Percentiles rank a stretch among this genome's conserved stretches.
phyloP scores from a whole-genome alignment of 1,140 invertebrate genomes.

The Glomeris maerens region DNA sequence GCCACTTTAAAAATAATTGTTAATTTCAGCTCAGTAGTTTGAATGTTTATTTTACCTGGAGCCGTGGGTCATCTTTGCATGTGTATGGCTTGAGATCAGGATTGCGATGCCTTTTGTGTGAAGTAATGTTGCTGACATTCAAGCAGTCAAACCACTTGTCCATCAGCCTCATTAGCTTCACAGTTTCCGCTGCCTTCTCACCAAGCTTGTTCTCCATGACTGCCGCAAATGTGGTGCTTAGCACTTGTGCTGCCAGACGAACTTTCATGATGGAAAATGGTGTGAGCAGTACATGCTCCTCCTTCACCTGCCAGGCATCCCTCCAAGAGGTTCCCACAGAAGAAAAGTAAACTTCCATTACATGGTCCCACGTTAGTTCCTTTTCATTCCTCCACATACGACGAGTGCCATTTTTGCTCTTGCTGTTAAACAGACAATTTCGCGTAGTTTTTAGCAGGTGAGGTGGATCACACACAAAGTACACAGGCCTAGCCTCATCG shows the following conservation, averaged over 20 bases:
- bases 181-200: constrained; percentile 3
- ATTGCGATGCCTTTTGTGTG: not conserved
- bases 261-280: constrained; percentile 5
- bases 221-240: constrained; percentile 1
- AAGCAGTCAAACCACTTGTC: constrained; percentile 3
- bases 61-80: not conserved
- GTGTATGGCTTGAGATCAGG: not conserved
- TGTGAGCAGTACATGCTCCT: not conserved
- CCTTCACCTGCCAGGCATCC: not conserved
- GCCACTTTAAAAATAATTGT: constrained; percentile 6
- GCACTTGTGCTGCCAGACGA: not conserved
- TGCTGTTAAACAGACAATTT: constrained; percentile 3
- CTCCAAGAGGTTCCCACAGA: not conserved
- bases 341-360: not conserved
- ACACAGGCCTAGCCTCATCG: not conserved
- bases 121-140: not conserved
- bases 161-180: not conserved
- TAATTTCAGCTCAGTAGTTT: not conserved
- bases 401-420: not conserved
- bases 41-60: not conserved
- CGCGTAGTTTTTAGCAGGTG: constrained; percentile 5
- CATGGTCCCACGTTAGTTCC: not conserved
- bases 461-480: constrained; percentile 3
- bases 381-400: not conserved
- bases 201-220: not conserved